phyloP scores from a whole-genome alignment of 2,113 vertebrate species.

The Gymnarchus niloticus region DNA sequence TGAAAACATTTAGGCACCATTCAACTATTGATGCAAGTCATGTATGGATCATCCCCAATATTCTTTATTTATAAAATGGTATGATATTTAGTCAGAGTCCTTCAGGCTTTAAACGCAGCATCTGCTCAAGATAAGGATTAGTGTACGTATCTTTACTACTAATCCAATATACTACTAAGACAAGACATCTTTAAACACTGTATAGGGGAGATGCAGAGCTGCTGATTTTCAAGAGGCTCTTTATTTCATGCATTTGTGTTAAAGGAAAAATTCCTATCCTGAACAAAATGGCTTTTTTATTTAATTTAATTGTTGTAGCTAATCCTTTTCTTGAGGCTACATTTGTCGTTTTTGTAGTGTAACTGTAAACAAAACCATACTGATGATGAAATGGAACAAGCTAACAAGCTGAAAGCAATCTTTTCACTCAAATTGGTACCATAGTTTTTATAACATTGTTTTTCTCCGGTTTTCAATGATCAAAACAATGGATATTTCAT shows the following conservation, averaged over 20 bases:
- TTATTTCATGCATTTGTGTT: neutral
- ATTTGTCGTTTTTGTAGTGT: neutral
- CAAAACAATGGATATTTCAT: slow-evolving; percentile 3
- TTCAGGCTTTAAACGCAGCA: too few species aligned
- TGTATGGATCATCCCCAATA: too few species aligned
- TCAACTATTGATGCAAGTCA: too few species aligned
- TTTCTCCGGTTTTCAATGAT: neutral
- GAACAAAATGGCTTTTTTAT: neutral
- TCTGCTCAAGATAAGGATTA: neutral
- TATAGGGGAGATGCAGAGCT: too few species aligned
- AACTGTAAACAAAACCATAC: neutral
- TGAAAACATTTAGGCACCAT: too few species aligned
- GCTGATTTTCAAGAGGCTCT: neutral
- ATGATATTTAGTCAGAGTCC: too few species aligned
- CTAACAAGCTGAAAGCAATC: neutral
- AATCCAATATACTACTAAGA: neutral
- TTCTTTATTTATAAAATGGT: too few species aligned
- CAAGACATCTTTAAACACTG: too few species aligned
- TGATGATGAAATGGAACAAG: neutral
- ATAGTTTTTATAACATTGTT: neutral
- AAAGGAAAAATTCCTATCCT: neutral
- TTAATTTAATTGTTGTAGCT: neutral
- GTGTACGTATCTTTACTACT: neutral
- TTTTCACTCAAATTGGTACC: neutral
- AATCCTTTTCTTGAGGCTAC: neutral